phyloP scores from a whole-genome alignment of 2,113 vertebrate species.

The Psettodes erumei region DNA sequence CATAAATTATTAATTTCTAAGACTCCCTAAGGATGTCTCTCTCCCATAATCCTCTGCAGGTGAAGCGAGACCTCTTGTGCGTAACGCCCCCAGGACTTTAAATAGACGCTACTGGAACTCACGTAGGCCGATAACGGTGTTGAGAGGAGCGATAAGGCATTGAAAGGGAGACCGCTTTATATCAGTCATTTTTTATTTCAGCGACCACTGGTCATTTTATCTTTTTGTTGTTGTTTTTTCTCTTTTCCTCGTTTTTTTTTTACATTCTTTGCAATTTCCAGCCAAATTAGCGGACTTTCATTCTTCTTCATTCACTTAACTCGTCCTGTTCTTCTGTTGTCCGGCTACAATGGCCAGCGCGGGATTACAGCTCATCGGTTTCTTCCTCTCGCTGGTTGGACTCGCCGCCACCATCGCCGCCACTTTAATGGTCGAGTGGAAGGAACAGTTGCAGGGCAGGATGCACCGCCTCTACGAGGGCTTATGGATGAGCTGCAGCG shows the following conservation, averaged over 20 bases:
- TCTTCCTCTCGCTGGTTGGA: constrained; percentile 86
- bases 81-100: constrained; percentile 55
- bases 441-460: constrained; percentile 82
- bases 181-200: neutral
- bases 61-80: constrained; percentile 35
- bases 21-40: neutral
- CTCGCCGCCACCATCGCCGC: constrained; percentile 84
- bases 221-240: neutral
- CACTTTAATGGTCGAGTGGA: constrained; percentile 91
- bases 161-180: neutral
- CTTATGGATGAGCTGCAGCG: constrained; percentile 91
- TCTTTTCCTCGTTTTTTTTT: neutral
- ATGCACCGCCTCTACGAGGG: constrained; percentile 85
- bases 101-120: constrained; percentile 29
- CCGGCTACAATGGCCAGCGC: constrained; percentile 86
- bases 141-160: neutral
- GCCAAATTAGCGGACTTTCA: neutral
- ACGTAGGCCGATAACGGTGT: constrained; percentile 32
- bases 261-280: neutral
- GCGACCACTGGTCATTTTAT: neutral
- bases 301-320: neutral
- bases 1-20: neutral
- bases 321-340: neutral
- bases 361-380: constrained; percentile 88
- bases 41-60: constrained; percentile 36